These are phyloP conservation scores for Lithobates pipiens DNA, from an alignment of 2,797 vertebrate species.

Conservation along the genomic window DNA sequence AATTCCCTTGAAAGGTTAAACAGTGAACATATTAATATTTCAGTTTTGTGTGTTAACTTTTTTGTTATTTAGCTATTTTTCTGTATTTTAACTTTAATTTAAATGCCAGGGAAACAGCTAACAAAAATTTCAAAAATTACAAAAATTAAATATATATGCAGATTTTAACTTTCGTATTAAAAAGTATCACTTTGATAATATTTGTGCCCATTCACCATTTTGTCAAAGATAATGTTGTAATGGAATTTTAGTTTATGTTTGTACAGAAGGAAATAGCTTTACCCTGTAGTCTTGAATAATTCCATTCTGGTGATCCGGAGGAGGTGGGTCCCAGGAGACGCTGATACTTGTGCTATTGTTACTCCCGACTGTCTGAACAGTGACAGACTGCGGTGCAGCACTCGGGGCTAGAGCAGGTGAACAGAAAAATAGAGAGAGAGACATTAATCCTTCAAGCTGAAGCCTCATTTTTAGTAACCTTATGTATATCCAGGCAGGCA, in stretches of 20 bases:
- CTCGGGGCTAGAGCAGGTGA: slow-evolving; percentile 85
- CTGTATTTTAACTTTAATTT: too few species aligned
- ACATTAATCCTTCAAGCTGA: slow-evolving; percentile 54
- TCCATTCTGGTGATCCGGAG: slow-evolving; percentile 95
- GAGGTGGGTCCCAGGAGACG: slow-evolving; percentile 98
- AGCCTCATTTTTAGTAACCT: slow-evolving; percentile 44
- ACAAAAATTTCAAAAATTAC: too few species aligned
- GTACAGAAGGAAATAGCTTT: neutral
- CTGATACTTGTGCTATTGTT: slow-evolving; percentile 98
- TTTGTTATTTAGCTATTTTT: neutral
- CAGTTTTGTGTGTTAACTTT: neutral
- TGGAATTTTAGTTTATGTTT: neutral
- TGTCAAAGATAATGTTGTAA: neutral
- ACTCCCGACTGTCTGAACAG: slow-evolving; percentile 92
- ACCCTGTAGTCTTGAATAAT: slow-evolving; percentile 99
- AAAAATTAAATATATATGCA: too few species aligned
- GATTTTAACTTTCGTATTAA: too few species aligned
- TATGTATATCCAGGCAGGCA: slow-evolving; percentile 51
- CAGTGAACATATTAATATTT: neutral
- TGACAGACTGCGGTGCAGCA: slow-evolving; percentile 96
- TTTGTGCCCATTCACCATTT: neutral
- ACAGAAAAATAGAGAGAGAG: slow-evolving; percentile 60
- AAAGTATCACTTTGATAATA: neutral
- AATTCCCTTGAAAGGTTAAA: too few species aligned
- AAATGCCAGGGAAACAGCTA: too few species aligned